Evolutionary conservation across 1,140 invertebrate genomes (phyloP), one percentile per base, ranked within the genome.

Genomic region (Aplysia californica): DNA sequence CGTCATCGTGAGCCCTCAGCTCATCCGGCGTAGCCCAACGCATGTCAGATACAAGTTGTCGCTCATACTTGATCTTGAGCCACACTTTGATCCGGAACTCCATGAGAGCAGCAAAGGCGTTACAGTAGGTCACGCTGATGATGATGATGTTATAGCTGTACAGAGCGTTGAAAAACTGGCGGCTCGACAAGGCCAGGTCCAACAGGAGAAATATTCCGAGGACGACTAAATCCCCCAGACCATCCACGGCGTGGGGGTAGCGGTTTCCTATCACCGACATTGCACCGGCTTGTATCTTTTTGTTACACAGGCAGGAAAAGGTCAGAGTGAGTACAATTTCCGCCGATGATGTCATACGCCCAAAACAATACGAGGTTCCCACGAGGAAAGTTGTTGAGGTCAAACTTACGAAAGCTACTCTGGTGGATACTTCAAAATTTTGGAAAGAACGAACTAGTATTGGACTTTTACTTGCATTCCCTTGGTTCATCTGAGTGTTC

Each of bases 71-170:
- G 21, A 75, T n/a, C 58, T 39, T 38, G 21, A 58, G 38, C 73
- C 73, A 75, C 23, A 66, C 73, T 31, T 64, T 59, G 4, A 66
- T 41, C 18, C 58, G 38, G 3, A 75, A 65, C 61, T 75, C 73
- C 59, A 75, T 41, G 21, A 75, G 58, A 2, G 73, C 59, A n/a
- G 56, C 41, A 44, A 75, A 75, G 29, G 15, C 61, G 31, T 75
- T 75, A 39, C 29, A 75, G 61, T 75, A 75, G 29, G 26, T 75
- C 2, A 75, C 23, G 3, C 31, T 38, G 0, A 75, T 29, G 1
- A 50, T 44, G 36, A 39, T 35, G 39, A 39, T 58, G 38, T 65
- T 33, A 21, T 65, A 29, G 18, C 59, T 26, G 23, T 44, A n/a
- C 23, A 66, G 29, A 35, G 58, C 1, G 35, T 31, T 10, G 18